Base-by-base conservation (phyloP, 2,797 vertebrate species). In the Girardinus metallicus region DNA sequence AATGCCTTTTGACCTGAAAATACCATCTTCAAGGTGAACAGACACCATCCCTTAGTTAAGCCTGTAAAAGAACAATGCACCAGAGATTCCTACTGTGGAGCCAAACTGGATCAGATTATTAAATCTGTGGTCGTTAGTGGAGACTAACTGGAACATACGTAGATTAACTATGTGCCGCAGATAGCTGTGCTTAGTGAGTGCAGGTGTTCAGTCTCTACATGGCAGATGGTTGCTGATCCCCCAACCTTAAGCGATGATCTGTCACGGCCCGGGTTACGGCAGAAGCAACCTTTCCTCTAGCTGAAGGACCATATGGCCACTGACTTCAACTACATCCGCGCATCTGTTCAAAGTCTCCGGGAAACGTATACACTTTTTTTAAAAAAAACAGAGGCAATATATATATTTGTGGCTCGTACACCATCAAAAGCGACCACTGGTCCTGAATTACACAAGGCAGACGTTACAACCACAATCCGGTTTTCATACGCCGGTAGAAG, bases 161-260 rank as follows among this genome's bases (percentile, higher is more conserved):
- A 73, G 60, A 84, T 43, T 70, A 86, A 77, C 51, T 44, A 83
- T 73, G 84, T 86, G 77, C 36, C 41, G 43, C 13, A n/a, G 43
- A 18, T 39, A 31, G 76, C 51, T 72, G 71, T 41, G 36, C 29
- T 41, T 15, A 70, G 12, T 43, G 36, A 74, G 73, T 79, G 47
- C n/a, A 75, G 74, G 73, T 31, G 73, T 83, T 79, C 4, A 64
- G 71, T 74, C 73, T 77, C 75, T 85, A 46, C 73, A 79, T 72
- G 82, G 74, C 93, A 93, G 83, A 90, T 91, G 89, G 89, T 72
- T 75, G 80, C 62, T 91, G 79, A 92, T 89, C 91, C 83, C 83
- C 73, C n/a, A 57, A 75, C 77, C 87, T 91, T 85, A 87, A 62
- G 82, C 39, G 15, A 79, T 81, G 84, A 83, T 89, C 85, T 77